Percentiles rank a stretch among this genome's conserved stretches.
Conservation (phyloP, 2,888 invertebrate genomes). For the Drosophila lutescens region DNA sequence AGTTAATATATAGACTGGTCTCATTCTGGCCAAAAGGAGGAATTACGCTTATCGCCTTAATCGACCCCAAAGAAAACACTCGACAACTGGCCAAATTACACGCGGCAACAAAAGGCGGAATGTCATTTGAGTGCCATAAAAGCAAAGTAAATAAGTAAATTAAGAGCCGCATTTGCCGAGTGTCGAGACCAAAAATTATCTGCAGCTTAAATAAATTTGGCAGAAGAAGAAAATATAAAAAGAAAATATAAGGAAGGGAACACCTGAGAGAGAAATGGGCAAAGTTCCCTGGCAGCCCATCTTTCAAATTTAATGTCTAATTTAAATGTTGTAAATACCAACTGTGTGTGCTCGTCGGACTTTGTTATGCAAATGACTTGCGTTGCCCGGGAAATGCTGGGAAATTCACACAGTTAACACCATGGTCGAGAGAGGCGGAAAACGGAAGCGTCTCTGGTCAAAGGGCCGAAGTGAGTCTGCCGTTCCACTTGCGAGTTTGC, state of each 20-base stretch:
- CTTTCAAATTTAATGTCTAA: slow-evolving; percentile 79
- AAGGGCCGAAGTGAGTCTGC: slow-evolving; percentile 24
- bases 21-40: slow-evolving; percentile 46
- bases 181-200: slow-evolving; percentile 56
- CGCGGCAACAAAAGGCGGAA: slow-evolving; percentile 37
- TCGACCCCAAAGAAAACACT: slow-evolving; percentile 51
- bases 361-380: slow-evolving; percentile 78
- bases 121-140: slow-evolving; percentile 73
- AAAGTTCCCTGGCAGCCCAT: slow-evolving; percentile 72
- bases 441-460: slow-evolving; percentile 37
- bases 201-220: slow-evolving; percentile 65
- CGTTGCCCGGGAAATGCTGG: slow-evolving; percentile 40
- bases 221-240: slow-evolving; percentile 35
- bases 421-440: slow-evolving; percentile 41
- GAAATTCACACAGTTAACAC: slow-evolving; percentile 75
- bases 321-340: slow-evolving; percentile 77
- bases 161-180: slow-evolving; percentile 36
- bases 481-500: slow-evolving; percentile 60
- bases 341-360: slow-evolving; percentile 47
- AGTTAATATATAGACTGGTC: slow-evolving; percentile 58
- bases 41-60: slow-evolving; percentile 67
- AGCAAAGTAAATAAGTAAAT: slow-evolving; percentile 75
- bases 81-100: slow-evolving; percentile 66
- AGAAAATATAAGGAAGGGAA: slow-evolving; percentile 22
- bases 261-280: slow-evolving; percentile 54